Base-by-base conservation (phyloP, 2,113 vertebrate genomes). In the Thomomys bottae region DNA sequence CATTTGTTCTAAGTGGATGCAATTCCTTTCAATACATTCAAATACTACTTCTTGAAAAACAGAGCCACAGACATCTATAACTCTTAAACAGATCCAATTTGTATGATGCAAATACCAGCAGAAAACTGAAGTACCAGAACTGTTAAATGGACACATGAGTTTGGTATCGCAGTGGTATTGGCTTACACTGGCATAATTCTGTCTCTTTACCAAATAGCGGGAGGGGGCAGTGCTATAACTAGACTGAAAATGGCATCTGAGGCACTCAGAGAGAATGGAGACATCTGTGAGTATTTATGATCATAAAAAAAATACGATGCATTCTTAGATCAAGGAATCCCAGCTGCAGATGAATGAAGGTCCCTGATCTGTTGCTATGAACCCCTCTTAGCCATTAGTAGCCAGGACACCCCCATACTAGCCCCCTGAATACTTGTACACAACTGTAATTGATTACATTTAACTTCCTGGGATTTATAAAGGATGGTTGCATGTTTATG, bases 381-480 rank as follows among this genome's bases (percentile, higher is more conserved):
- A 88, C 63, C 64, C 73, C 73, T 88, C 83, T 88, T 83, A 92
- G 67, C 28, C 95, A 88, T n/a, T 4, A 24, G 59, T 67, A 93
- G 59, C 67, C 67, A 95, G 93, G 90, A 93, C 59, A 79, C 72
- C 86, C 91, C 67, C 3, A 76, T 3, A 23, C 34, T 9, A 34
- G 66, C 61, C 79, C 87, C 87, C 70, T 91, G 95, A 96, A 89
- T 91, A 68, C 81, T 83, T 88, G 3, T 0, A 82, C 75, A 94
- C 89, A 94, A 96, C 89, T 54, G 36, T 93, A 95, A 96, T 93
- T 94, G 94, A 94, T 96, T 91, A 93, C 93, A 94, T 92, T 96
- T 92, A 94, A 79, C 94, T 91, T 92, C 63, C 40, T 78, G 45
- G 18, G 84, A 92, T 89, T 92, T 77, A 92, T 93, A 81, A 94